Base-by-base conservation (phyloP, 1,140 invertebrate species). In the Caenorhabditis tropicalis region DNA sequence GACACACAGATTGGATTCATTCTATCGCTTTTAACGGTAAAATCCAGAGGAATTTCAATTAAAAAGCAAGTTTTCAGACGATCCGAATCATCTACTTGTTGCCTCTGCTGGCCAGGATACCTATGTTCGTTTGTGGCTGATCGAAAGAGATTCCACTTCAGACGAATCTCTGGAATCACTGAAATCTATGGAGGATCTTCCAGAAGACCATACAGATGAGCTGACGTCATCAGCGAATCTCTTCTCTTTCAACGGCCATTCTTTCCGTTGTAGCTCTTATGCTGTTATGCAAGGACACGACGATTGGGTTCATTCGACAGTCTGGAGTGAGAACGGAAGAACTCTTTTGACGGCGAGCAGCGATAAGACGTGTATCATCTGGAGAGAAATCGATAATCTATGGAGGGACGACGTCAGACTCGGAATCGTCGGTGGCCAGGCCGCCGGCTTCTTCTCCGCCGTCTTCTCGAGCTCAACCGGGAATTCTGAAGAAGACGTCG, bases 351-450 rank as follows among this genome's bases (percentile, higher is more conserved):
- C 97, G 0, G 94, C 95, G 27, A 98, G 96, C 0, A 94, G 98
- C 89, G 97, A 99, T 91, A 98, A 98, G 91, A 95, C 95, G 0
- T 94, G 98, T 89, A 95, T 98, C 24, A 93, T 98, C 39, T 99
- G 97, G 97, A 93, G 94, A 84, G 51, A 82, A 10, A 83, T 86
- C n/a, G 81, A 91, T 60, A 94, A 93, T 1, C 92, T 96, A 43
- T 99, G 96, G 97, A 92, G 94, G 48, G 96, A 97, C 91, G 93
- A 39, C 12, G 81, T 85, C 16, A 88, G 92, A 82, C 90, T 92
- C 29, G 92, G 92, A 70, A 92, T 97, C 92, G 95, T 98, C 27
- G 97, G 96, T 21, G 97, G 96, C 2, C 97, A 96, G 91, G 95
- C 95, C 1, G 92, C 97, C 33, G 97, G 96, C 0, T 97, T 97